Evolutionary conservation across 1,140 invertebrate species (phyloP).

Genomic region (Papilio glaucus): DNA sequence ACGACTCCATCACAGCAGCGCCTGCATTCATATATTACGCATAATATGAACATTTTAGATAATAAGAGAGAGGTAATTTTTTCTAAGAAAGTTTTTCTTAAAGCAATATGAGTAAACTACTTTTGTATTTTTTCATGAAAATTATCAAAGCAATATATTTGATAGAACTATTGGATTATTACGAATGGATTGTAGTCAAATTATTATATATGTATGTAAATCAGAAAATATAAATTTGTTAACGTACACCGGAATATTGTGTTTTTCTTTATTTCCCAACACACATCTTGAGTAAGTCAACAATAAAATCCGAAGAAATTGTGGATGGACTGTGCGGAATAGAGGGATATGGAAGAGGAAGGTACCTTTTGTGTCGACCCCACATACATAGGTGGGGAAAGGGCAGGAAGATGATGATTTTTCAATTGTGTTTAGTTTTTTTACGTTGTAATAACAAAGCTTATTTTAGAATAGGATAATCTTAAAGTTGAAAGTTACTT

Average conservation of each 20-base stretch:
- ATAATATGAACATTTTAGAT: constrained; percentile 76
- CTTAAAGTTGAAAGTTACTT: too few relatives aligned
- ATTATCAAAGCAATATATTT: constrained; percentile 80
- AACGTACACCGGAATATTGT: constrained; percentile 69
- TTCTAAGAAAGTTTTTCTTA: constrained; percentile 76
- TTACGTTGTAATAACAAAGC: too few relatives aligned
- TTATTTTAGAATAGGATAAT: too few relatives aligned
- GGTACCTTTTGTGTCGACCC: too few relatives aligned
- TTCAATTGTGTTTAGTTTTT: too few relatives aligned
- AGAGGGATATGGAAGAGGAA: too few relatives aligned
- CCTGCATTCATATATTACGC: constrained; percentile 66
- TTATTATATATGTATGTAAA: constrained; percentile 66
- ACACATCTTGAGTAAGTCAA: too few relatives aligned
- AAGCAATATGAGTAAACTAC: constrained; percentile 69
- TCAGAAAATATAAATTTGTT: constrained; percentile 79
- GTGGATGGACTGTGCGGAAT: too few relatives aligned
- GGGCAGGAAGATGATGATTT: too few relatives aligned
- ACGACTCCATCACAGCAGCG: constrained; percentile 52
- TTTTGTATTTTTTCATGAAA: constrained; percentile 82
- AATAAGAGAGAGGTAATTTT: constrained; percentile 75
- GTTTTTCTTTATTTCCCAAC: constrained; percentile 54
- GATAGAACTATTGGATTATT: constrained; percentile 72
- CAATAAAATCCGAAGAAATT: too few relatives aligned
- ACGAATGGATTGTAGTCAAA: constrained; percentile 70
- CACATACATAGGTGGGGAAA: too few relatives aligned